Evolutionary conservation across 2,888 invertebrate species (phyloP).

Genomic region (Andrena praecox): DNA sequence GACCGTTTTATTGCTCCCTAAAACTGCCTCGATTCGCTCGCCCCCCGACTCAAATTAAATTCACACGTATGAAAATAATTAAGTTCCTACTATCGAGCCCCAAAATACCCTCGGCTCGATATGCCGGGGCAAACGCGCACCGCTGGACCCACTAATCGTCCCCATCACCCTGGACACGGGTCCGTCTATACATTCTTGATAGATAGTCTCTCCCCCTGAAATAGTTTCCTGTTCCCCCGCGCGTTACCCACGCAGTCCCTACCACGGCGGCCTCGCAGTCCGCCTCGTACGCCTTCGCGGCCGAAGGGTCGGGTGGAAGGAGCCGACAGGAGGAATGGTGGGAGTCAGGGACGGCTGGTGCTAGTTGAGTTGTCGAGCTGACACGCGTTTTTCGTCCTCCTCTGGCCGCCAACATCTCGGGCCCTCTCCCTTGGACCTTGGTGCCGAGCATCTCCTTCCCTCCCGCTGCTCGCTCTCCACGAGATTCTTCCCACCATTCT

Average conservation of each 20-base stretch:
- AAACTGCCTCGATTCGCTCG: background rate
- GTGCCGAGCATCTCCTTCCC: constrained; percentile 46
- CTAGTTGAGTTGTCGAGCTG: constrained; percentile 85
- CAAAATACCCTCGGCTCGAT: background rate
- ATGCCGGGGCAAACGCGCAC: constrained; percentile 11
- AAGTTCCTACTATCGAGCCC: background rate
- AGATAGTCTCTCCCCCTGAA: constrained; percentile 47
- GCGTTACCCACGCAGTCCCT: constrained; percentile 57
- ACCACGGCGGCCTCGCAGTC: constrained; percentile 31
- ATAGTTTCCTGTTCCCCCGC: constrained; percentile 44
- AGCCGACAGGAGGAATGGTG: constrained; percentile 68
- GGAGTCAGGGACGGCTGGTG: constrained; percentile 81
- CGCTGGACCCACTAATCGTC: constrained; percentile 48
- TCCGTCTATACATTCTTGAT: constrained; percentile 43
- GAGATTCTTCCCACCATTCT: constrained; percentile 66
- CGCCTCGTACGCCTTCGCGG: constrained; percentile 55
- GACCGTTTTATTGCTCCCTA: no score
- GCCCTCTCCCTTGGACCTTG: constrained; percentile 61
- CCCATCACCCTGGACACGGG: constrained; percentile 43
- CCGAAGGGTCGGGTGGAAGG: constrained; percentile 50
- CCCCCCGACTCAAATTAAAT: background rate
- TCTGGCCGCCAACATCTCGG: constrained; percentile 23
- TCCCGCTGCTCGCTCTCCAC: constrained; percentile 44
- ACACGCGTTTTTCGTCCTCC: constrained; percentile 81
- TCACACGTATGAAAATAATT: background rate